These are phyloP conservation scores for Pomatorhinus ruficollis DNA, from an alignment of 2,113 vertebrate species.

Conservation along the genomic window DNA sequence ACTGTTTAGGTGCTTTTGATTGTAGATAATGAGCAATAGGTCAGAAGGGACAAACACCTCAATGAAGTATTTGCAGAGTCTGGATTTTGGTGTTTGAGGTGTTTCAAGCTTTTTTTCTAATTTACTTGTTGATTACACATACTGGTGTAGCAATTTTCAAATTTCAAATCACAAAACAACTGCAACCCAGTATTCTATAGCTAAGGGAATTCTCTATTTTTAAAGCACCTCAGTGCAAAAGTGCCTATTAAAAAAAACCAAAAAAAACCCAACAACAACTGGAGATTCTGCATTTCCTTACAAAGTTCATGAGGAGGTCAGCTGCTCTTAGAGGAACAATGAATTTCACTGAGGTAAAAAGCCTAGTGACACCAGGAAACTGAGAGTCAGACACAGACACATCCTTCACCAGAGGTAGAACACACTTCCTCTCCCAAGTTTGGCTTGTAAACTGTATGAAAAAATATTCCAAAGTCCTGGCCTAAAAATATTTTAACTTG, in stretches of 20 bases:
- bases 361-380: not conserved
- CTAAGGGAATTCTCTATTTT: conserved; percentile 19
- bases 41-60: not conserved
- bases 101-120: not conserved
- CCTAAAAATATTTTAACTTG: not conserved
- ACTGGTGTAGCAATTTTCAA: not conserved
- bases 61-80: not conserved
- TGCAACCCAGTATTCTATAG: not conserved
- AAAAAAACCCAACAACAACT: not conserved
- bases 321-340: not conserved
- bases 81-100: not conserved
- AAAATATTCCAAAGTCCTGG: not conserved
- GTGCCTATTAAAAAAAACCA: not conserved
- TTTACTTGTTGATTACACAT: not conserved
- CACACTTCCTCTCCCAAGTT: not conserved
- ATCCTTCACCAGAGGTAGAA: not conserved
- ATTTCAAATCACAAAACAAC: conserved; percentile 2
- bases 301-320: conserved; percentile 5
- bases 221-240: not conserved
- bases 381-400: not conserved
- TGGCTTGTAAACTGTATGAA: not conserved
- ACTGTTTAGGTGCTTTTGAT: not conserved
- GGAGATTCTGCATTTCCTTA: not conserved
- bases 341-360: not conserved
- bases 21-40: not conserved